Percentiles rank a stretch among this genome's conserved stretches.
These are phyloP conservation scores for Apocrypta bakeri DNA, from an alignment of 1,140 invertebrate genomes.

Conservation along the genomic window DNA sequence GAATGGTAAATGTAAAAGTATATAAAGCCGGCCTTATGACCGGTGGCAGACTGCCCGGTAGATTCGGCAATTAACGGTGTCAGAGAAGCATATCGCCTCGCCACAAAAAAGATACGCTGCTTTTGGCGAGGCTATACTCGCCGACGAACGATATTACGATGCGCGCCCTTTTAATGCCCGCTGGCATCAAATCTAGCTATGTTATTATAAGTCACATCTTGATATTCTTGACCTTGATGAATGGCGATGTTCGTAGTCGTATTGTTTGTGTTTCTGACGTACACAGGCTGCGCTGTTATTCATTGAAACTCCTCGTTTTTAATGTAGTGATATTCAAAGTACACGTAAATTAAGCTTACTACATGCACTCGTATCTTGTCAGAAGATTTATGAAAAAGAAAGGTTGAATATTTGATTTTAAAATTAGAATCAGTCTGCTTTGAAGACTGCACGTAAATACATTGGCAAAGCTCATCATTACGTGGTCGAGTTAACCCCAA, in stretches of 20 bases:
- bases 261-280: no score
- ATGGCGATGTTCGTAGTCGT: no score
- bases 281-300: no score
- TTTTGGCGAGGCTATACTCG: neutral
- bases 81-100: constrained; percentile 10
- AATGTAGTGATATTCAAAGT: no score
- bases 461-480: neutral
- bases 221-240: constrained; percentile 24
- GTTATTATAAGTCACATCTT: neutral
- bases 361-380: no score
- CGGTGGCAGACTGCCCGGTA: constrained; percentile 19
- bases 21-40: constrained; percentile 2
- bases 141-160: neutral
- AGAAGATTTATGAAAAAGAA: no score
- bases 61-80: constrained; percentile 34
- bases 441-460: no score
- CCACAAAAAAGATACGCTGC: neutral
- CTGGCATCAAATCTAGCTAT: no score
- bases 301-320: no score
- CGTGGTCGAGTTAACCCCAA: neutral
- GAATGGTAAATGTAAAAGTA: neutral
- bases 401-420: no score
- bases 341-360: no score
- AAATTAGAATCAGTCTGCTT: no score
- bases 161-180: neutral